phyloP scores from a whole-genome alignment of 2,888 invertebrate species.

The Tricholauxania praeusta region DNA sequence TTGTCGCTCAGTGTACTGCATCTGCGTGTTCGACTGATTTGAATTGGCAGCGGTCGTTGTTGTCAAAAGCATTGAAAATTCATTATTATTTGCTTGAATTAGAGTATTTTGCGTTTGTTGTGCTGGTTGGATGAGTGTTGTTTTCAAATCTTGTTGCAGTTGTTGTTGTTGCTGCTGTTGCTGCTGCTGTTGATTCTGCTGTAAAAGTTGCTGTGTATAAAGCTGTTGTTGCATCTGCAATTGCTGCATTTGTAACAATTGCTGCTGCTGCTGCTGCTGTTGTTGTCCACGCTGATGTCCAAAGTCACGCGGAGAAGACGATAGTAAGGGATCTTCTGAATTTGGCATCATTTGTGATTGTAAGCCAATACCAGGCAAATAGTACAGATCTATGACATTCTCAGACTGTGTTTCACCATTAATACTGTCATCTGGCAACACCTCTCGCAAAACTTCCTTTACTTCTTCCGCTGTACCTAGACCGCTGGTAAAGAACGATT shows the following conservation, averaged over 20 bases:
- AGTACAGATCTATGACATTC: conserved; percentile 68
- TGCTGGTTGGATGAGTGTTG: conserved; percentile 39
- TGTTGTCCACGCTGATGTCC: conserved; percentile 58
- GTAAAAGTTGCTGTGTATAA: conserved; percentile 35
- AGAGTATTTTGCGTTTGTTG: conserved; percentile 47
- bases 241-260: conserved; percentile 44
- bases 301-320: conserved; percentile 87
- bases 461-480: conserved; percentile 90
- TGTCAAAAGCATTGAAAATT: conserved; percentile 17
- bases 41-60: background rate
- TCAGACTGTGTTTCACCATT: conserved; percentile 63
- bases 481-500: conserved; percentile 83
- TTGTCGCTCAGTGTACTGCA: no score
- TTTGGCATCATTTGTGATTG: conserved; percentile 90
- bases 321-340: conserved; percentile 86
- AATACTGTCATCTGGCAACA: conserved; percentile 82
- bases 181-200: conserved; percentile 39
- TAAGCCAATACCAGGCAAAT: conserved; percentile 69
- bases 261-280: conserved; percentile 46
- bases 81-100: background rate
- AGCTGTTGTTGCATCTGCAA: conserved; percentile 35
- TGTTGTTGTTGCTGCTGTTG: conserved; percentile 43
- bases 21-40: background rate
- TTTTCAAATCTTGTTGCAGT: background rate
- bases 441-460: conserved; percentile 87